Evolutionary conservation across 35 echinoderm and acorn worm species (phyloP).

Genomic region (Nesometra sesokonis): DNA sequence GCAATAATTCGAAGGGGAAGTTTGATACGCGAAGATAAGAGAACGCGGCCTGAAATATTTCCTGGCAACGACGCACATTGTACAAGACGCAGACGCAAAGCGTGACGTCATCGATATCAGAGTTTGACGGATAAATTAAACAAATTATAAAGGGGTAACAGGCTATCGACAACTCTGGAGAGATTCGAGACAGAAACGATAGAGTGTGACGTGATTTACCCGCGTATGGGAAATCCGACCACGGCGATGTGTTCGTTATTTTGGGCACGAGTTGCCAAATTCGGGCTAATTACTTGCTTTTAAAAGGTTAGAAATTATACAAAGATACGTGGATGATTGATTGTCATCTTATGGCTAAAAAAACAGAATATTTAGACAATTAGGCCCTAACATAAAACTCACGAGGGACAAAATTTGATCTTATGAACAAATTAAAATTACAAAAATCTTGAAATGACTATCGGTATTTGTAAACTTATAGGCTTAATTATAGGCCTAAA

Average conservation of each 20-base stretch:
- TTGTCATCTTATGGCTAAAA: not conserved
- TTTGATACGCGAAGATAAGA: conserved; percentile 23
- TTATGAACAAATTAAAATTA: no score
- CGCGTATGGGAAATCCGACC: not conserved
- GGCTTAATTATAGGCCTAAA: no score
- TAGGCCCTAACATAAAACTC: no score
- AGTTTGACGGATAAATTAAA: not conserved
- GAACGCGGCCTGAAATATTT: conserved; percentile 20
- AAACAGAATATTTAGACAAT: no score
- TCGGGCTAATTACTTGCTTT: not conserved
- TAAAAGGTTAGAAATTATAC: not conserved
- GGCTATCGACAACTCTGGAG: not conserved
- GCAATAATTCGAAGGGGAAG: conserved; percentile 20
- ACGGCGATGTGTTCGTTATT: not conserved
- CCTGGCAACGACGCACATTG: conserved; percentile 21
- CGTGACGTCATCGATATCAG: conserved; percentile 25
- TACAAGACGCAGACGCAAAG: conserved; percentile 15
- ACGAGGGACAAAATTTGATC: no score
- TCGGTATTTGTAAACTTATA: no score
- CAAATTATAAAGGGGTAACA: not conserved
- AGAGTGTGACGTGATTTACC: not conserved
- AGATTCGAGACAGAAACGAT: not conserved
- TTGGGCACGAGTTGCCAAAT: not conserved
- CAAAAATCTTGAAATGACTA: no score
- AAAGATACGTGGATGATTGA: not conserved